Conservation (phyloP, 2,113 vertebrate genomes). For the Brienomyrus longianalis region DNA sequence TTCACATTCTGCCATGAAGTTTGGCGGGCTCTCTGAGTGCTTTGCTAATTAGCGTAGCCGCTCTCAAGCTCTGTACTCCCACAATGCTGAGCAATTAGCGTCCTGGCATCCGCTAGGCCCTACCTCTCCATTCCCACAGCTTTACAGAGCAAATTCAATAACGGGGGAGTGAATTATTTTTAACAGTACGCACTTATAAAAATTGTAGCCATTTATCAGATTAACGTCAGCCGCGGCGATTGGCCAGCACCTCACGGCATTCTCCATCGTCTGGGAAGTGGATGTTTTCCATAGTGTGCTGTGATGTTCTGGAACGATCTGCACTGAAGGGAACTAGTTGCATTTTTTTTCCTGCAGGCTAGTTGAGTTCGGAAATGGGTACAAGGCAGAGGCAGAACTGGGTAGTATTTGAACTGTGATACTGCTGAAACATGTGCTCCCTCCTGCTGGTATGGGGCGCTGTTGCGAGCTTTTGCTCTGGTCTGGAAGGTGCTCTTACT, state of each 20-base stretch:
- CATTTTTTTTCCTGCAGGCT: background rate
- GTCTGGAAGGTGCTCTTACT: background rate
- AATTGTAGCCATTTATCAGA: slow-evolving; percentile 77
- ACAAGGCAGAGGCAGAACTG: background rate
- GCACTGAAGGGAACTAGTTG: background rate
- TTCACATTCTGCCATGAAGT: slow-evolving; percentile 34
- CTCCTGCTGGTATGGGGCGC: background rate
- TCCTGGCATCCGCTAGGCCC: slow-evolving; percentile 13
- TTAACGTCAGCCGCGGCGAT: slow-evolving; percentile 60
- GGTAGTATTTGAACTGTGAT: background rate
- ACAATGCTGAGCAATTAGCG: background rate
- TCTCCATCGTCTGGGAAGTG: slow-evolving; percentile 37
- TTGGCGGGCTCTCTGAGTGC: slow-evolving; percentile 10
- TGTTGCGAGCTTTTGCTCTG: background rate
- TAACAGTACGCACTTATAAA: slow-evolving; percentile 62
- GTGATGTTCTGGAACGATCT: no score
- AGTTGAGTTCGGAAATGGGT: background rate
- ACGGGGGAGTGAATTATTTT: slow-evolving; percentile 33
- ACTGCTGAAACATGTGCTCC: background rate
- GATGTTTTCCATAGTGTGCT: background rate
- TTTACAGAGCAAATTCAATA: slow-evolving; percentile 26
- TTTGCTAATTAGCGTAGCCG: slow-evolving; percentile 34
- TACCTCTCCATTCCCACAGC: slow-evolving; percentile 19
- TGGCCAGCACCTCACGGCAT: slow-evolving; percentile 48
- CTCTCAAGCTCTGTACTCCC: background rate